A percentile compares a stretch with the other conserved stretches of the same genome.
Evolutionary conservation across 30 jellyfish, hydroid and myxozoan genomes (phyloP).

Genomic region (Chrysaora quinquecirrha): DNA sequence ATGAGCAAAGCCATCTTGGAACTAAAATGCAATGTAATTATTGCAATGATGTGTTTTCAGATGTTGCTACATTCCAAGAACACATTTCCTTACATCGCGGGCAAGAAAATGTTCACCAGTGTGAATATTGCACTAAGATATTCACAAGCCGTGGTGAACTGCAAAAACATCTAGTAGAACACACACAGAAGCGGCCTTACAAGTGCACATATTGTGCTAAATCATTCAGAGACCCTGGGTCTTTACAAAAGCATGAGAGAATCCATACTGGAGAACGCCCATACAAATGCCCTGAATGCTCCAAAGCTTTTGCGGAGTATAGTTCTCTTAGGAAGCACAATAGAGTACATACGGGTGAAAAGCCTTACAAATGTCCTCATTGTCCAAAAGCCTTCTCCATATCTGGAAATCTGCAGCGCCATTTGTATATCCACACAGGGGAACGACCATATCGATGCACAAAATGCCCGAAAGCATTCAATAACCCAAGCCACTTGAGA

Average conservation of each 20-base stretch:
- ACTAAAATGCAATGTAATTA: slow-evolving; percentile 76
- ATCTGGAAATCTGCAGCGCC: slow-evolving; percentile 96
- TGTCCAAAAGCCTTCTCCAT: slow-evolving; percentile 95
- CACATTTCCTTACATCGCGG: slow-evolving; percentile 93
- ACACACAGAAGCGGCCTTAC: slow-evolving; percentile 95
- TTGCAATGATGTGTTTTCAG: slow-evolving; percentile 76
- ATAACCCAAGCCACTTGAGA: slow-evolving; percentile 93
- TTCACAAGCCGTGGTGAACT: slow-evolving; percentile 95
- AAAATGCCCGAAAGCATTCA: slow-evolving; percentile 87
- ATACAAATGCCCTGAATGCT: slow-evolving; percentile 73
- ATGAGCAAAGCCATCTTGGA: slow-evolving; percentile 73
- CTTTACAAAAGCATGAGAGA: slow-evolving; percentile 89
- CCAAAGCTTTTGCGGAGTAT: slow-evolving; percentile 92
- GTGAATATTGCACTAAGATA: slow-evolving; percentile 79
- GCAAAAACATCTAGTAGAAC: slow-evolving; percentile 87
- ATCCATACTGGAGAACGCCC: slow-evolving; percentile 98
- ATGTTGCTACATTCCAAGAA: slow-evolving; percentile 53
- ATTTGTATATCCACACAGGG: slow-evolving; percentile 89
- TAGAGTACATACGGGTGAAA: slow-evolving; percentile 93
- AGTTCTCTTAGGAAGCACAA: slow-evolving; percentile 88
- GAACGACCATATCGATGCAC: slow-evolving; percentile 94
- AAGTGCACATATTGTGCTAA: slow-evolving; percentile 86
- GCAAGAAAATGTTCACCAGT: slow-evolving; percentile 87
- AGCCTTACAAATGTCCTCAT: slow-evolving; percentile 88
- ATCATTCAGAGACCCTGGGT: slow-evolving; percentile 97